Percentiles rank a stretch among this genome's conserved stretches.
phyloP scores from a whole-genome alignment of 2,888 invertebrate species.

The Andrena minutula region DNA sequence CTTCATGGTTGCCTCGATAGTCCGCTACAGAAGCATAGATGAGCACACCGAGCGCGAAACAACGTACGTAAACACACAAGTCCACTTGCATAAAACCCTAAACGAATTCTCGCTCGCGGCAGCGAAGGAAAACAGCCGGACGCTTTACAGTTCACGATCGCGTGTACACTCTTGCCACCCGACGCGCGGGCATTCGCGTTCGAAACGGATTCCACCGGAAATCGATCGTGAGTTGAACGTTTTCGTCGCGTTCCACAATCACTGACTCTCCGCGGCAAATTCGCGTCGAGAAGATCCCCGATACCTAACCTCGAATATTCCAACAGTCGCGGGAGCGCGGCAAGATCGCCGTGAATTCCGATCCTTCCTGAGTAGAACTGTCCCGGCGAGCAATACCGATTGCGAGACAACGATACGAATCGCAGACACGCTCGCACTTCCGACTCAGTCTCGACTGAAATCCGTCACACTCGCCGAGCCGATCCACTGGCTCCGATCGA shows the following conservation, averaged over 20 bases:
- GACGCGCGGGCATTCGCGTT: not conserved
- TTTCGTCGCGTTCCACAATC: not conserved
- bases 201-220: not conserved
- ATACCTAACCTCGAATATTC: not conserved
- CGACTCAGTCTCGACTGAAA: not conserved
- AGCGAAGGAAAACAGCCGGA: not conserved
- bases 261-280: not conserved
- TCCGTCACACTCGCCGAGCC: not conserved
- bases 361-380: not conserved
- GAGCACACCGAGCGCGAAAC: conserved; percentile 44
- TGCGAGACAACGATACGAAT: no score
- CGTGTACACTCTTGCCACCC: not conserved
- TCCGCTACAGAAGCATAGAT: conserved; percentile 56
- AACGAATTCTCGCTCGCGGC: conserved; percentile 22
- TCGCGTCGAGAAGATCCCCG: not conserved
- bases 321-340: not conserved
- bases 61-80: conserved; percentile 48
- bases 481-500: not conserved
- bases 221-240: conserved; percentile 1
- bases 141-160: conserved; percentile 23
- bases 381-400: no score
- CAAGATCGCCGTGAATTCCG: not conserved
- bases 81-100: conserved; percentile 37
- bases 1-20: conserved; percentile 49
- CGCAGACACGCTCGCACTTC: no score